Conservation (phyloP, 2,797 vertebrate genomes). For the Anolis apletophallus region DNA sequence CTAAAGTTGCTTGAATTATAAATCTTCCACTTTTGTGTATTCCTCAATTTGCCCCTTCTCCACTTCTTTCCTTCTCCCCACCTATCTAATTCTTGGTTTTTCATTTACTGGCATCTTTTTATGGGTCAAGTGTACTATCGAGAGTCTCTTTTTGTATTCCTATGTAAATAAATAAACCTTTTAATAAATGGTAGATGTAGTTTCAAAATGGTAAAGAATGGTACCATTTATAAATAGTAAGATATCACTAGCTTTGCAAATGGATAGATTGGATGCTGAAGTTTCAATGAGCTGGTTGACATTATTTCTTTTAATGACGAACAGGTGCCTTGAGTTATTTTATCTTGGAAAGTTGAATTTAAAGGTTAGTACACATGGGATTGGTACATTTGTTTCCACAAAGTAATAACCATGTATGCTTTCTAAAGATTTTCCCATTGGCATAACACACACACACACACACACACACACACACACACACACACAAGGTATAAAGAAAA, state of each 20-base stretch:
- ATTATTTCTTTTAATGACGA: constrained; percentile 48
- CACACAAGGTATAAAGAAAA: neutral
- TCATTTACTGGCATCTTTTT: neutral
- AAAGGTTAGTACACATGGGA: constrained; percentile 21
- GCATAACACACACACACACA: neutral
- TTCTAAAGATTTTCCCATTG: constrained; percentile 4
- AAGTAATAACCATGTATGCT: constrained; percentile 18
- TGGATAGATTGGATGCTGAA: constrained; percentile 37
- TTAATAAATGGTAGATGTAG: constrained; percentile 22
- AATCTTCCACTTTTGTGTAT: neutral
- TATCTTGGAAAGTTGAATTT: constrained; percentile 27
- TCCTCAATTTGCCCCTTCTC: neutral
- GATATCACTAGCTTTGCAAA: constrained; percentile 45
- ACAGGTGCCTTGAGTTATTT: constrained; percentile 25
- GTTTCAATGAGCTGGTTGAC: constrained; percentile 46
- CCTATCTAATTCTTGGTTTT: neutral
- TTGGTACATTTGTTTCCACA: neutral
- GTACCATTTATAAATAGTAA: too few species aligned
- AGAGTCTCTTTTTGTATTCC: neutral
- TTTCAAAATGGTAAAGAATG: neutral
- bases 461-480: neutral
- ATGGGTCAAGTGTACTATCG: neutral
- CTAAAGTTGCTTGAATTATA: neutral
- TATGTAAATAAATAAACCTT: constrained; percentile 8
- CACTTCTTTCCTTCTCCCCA: neutral